Evolutionary conservation across 2,888 invertebrate species (phyloP).

Genomic region (Phlogophora meticulosa): DNA sequence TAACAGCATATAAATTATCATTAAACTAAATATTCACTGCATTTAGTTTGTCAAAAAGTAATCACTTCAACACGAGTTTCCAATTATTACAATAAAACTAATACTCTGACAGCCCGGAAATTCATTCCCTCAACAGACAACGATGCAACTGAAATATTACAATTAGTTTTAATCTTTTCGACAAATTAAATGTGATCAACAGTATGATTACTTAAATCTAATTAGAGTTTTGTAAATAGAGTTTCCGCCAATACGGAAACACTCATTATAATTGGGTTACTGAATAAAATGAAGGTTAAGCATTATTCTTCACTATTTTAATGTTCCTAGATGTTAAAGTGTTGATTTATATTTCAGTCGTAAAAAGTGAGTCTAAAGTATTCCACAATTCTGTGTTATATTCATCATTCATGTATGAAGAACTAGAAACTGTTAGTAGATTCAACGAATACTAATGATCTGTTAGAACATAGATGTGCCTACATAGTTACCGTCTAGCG

Average conservation of each 20-base stretch:
- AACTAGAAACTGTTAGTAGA: too few species aligned
- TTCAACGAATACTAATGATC: not conserved
- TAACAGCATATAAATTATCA: too few species aligned
- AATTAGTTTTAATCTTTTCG: constrained; percentile 18
- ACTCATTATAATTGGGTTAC: constrained; percentile 8
- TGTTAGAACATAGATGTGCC: not conserved
- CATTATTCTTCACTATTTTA: too few species aligned
- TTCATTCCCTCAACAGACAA: constrained; percentile 26
- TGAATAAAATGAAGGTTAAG: not conserved
- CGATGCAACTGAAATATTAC: constrained; percentile 24
- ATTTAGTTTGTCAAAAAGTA: not conserved
- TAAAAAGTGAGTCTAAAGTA: too few species aligned
- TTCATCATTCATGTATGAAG: too few species aligned
- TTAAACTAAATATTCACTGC: not conserved
- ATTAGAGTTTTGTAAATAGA: too few species aligned
- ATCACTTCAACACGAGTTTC: not conserved
- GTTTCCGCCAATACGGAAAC: too few species aligned
- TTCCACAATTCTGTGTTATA: too few species aligned
- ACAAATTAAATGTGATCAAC: constrained; percentile 15
- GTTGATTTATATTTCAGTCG: too few species aligned
- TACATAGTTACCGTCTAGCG: not conserved
- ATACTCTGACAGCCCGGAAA: constrained; percentile 20
- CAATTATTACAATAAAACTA: not conserved
- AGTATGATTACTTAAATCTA: too few species aligned
- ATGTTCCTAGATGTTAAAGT: too few species aligned